Conservation (phyloP, 2,888 invertebrate genomes). For the Drosophila yooni region DNA sequence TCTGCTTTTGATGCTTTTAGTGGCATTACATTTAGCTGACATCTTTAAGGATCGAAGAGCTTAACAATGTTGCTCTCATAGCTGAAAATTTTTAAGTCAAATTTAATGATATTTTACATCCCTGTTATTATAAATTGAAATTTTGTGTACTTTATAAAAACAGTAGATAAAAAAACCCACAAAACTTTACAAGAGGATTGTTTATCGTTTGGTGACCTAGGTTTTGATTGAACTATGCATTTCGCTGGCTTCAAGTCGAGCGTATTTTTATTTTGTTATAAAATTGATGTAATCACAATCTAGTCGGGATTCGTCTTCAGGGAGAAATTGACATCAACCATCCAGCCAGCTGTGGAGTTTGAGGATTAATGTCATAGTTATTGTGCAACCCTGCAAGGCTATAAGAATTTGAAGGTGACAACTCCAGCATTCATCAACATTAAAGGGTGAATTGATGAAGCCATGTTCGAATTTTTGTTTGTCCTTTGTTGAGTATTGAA, state of each 20-base stretch:
- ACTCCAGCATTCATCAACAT: not conserved
- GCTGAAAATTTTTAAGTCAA: not conserved
- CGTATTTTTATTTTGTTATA: not conserved
- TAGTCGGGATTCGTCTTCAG: not conserved
- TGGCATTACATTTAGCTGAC: constrained; percentile 6
- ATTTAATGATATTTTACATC: not conserved
- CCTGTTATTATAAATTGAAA: not conserved
- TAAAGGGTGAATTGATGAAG: not conserved
- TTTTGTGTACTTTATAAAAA: not conserved
- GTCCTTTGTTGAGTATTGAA: not conserved
- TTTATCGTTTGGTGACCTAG: not conserved
- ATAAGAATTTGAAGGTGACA: not conserved
- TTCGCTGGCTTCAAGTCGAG: not conserved
- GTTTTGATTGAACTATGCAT: not conserved
- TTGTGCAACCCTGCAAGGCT: not conserved
- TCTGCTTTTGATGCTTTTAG: constrained; percentile 6
- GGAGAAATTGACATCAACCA: not conserved
- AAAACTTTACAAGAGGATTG: not conserved
- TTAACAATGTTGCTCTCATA: not conserved
- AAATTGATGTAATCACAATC: not conserved
- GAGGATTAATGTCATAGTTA: not conserved
- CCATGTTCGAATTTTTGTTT: not conserved
- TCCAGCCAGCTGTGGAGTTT: not conserved
- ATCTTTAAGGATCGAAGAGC: constrained; percentile 1
- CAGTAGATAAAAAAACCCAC: not conserved